Base-by-base conservation (phyloP, 2,888 invertebrate genomes). In the Merodon equestris region DNA sequence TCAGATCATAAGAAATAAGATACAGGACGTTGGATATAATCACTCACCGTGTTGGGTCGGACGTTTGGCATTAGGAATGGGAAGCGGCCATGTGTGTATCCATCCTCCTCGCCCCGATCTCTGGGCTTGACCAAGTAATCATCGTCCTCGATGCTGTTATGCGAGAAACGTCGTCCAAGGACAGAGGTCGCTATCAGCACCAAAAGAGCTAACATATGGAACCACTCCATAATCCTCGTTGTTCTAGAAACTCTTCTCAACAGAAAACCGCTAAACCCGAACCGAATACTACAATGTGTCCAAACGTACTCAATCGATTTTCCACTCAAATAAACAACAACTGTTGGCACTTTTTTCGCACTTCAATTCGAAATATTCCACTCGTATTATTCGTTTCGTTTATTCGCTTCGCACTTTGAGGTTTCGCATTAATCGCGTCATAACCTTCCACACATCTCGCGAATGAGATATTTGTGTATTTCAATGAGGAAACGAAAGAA, bases 21-120 rank as follows among this genome's bases (percentile, higher is more conserved):
- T 27, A 27, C 27, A n/a, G n/a, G n/a, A n/a, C n/a, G n/a, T n/a
- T n/a, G n/a, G n/a, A 27, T 27, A 27, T 2, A 4, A 27, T 27
- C 2, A 91, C 92, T 92, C 91, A 96, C 95, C 90, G 91, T 91
- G 85, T 93, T 91, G 19, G 96, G 95, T 85, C 91, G 92, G 60
- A 96, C 95, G 89, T 94, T 92, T 75, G 96, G 96, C 96, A 96
- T 96, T 17, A 94, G 89, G 83, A 96, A 91, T 68, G 94, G 91
- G 86, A 93, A 95, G 76, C 91, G 91, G 63, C 86, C 88, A 36
- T 68, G 74, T 47, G 63, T 66, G 67, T 82, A 82, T 48, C 63
- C 77, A 7, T 27, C 3, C 27, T 27, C 3, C 27, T 27, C 27
- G 13, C 57, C 53, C 38, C 44, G 54, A n/a, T 74, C 64, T 38